A percentile compares a stretch with the other conserved stretches of the same genome.
These are phyloP conservation scores for Ceratitis capitata DNA, from an alignment of 1,140 invertebrate genomes.

Conservation along the genomic window DNA sequence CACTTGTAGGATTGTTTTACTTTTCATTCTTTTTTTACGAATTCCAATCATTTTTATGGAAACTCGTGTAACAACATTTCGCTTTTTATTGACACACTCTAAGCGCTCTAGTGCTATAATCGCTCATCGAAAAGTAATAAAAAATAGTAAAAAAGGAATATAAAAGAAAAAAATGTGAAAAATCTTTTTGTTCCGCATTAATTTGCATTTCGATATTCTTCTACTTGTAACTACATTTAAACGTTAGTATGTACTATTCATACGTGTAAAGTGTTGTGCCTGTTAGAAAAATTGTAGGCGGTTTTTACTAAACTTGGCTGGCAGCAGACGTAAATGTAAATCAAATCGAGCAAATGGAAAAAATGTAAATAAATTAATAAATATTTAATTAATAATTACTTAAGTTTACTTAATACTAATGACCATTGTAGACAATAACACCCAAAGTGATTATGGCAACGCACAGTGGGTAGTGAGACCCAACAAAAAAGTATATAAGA, in stretches of 20 bases:
- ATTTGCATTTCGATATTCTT: neutral
- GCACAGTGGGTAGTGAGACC: neutral
- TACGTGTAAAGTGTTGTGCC: no score
- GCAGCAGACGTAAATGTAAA: neutral
- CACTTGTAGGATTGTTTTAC: neutral
- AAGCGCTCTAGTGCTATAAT: neutral
- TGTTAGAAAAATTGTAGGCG: neutral
- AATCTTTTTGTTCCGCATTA: conserved; percentile 50
- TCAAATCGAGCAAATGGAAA: neutral
- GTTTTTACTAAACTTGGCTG: neutral
- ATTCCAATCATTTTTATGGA: neutral
- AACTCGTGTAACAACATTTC: neutral
- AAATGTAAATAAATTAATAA: neutral
- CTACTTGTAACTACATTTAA: neutral
- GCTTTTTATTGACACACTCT: neutral
- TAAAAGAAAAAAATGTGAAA: no score
- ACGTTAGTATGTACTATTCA: no score
- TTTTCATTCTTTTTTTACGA: neutral
- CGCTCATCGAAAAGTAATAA: neutral
- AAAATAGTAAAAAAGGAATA: no score
- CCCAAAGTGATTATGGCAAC: neutral
- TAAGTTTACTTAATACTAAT: conserved; percentile 25
- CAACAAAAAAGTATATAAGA: neutral
- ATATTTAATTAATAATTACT: conserved; percentile 33
- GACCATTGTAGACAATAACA: neutral